These are phyloP conservation scores for Buathra laborator DNA, from an alignment of 2,888 invertebrate genomes.

Conservation along the genomic window DNA sequence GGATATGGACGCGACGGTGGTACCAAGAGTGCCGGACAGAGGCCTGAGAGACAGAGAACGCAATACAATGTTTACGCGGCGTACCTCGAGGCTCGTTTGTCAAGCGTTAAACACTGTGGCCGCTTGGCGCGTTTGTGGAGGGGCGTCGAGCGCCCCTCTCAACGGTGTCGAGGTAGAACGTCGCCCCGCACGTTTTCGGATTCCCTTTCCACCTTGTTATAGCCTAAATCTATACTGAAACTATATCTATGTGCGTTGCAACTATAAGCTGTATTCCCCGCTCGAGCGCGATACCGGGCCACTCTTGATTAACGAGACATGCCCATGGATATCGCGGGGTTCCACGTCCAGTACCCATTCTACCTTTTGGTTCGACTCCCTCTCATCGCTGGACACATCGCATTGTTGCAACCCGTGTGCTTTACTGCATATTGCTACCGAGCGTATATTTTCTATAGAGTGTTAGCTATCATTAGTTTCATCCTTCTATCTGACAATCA, in stretches of 20 bases:
- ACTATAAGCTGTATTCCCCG: slow-evolving; percentile 59
- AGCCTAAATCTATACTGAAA: slow-evolving; percentile 52
- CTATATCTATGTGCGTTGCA: slow-evolving; percentile 28
- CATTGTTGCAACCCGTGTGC: slow-evolving; percentile 79
- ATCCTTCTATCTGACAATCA: background rate
- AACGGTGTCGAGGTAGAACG: slow-evolving; percentile 41
- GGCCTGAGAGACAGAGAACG: slow-evolving; percentile 39
- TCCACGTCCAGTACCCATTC: slow-evolving; percentile 38
- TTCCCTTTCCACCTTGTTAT: slow-evolving; percentile 66
- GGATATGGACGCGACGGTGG: slow-evolving; percentile 35
- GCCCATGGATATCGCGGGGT: slow-evolving; percentile 75
- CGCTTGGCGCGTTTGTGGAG: slow-evolving; percentile 51
- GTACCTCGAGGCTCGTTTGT: slow-evolving; percentile 81
- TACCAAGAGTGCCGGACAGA: slow-evolving; percentile 22
- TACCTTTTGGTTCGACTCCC: slow-evolving; percentile 12
- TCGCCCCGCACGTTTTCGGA: slow-evolving; percentile 23
- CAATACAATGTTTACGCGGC: slow-evolving; percentile 78
- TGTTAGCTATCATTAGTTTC: no score
- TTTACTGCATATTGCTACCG: slow-evolving; percentile 81
- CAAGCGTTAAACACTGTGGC: slow-evolving; percentile 80
- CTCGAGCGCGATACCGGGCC: slow-evolving; percentile 76
- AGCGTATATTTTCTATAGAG: background rate
- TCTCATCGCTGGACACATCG: slow-evolving; percentile 61
- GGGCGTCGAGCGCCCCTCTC: slow-evolving; percentile 28
- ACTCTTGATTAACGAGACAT: slow-evolving; percentile 83